Evolutionary conservation across 2,113 vertebrate species (phyloP).

Genomic region (Callionymus lyra): DNA sequence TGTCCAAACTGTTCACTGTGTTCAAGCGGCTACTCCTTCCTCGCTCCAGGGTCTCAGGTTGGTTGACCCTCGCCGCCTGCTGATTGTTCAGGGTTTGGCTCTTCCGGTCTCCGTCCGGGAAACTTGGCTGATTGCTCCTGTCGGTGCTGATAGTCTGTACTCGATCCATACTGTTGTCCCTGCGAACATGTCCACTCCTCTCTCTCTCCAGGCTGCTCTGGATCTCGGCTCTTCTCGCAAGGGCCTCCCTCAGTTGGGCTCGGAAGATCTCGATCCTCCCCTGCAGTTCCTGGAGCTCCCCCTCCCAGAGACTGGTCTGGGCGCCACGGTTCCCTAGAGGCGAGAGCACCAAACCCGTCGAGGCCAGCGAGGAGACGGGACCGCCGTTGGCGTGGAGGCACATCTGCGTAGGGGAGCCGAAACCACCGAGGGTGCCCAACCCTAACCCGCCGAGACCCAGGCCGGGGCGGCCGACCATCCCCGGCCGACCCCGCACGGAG

Average conservation of each 20-base stretch:
- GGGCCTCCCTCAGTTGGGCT: conserved; percentile 68
- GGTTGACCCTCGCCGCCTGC: conserved; percentile 34
- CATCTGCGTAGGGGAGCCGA: conserved; percentile 33
- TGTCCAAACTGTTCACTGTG: conserved; percentile 55
- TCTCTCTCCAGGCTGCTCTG: conserved; percentile 65
- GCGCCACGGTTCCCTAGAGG: conserved; percentile 29
- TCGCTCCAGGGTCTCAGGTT: conserved; percentile 19
- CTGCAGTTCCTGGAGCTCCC: conserved; percentile 77
- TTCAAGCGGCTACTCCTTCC: conserved; percentile 42
- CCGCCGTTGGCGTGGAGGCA: conserved; percentile 47
- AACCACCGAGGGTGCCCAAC: conserved; percentile 27
- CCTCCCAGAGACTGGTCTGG: conserved; percentile 54
- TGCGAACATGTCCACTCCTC: conserved; percentile 36
- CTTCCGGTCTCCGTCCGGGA: conserved; percentile 47
- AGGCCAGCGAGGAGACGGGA: conserved; percentile 27
- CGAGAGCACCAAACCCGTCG: conserved; percentile 56
- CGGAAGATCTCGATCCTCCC: conserved; percentile 69
- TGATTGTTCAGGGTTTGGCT: conserved; percentile 59
- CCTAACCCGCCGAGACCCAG: conserved; percentile 57
- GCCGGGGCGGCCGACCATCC: conserved; percentile 51
- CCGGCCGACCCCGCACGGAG: conserved; percentile 43
- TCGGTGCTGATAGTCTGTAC: conserved; percentile 56
- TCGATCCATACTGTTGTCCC: conserved; percentile 53
- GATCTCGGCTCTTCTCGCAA: conserved; percentile 74
- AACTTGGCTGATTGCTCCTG: conserved; percentile 41